Evolutionary conservation across 2,113 vertebrate genomes (phyloP), one percentile per base, ranked within the genome.

Genomic region (Nothobranchius kuhntae): DNA sequence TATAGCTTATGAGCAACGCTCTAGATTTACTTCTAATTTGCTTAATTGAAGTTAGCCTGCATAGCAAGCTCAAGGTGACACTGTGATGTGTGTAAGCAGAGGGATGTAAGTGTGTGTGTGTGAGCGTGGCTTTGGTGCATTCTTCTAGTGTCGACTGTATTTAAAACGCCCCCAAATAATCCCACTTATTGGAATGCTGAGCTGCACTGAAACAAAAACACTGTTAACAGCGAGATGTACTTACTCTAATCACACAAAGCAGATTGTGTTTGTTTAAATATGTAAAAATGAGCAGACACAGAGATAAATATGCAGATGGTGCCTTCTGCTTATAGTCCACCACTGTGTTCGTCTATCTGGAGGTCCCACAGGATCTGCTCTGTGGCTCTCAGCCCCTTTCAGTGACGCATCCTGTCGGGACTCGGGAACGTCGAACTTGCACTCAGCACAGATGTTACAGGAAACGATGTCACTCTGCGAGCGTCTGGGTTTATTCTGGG

Each of bases 11-110:
- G 81, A 80, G 72, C 46, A 61, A 80, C 70, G 69, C 77, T 87
- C 75, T 72, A 78, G 66, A 89, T 87, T 88, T 70, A 81, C 71
- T 84, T 65, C 69, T 86, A 88, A 89, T 89, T 87, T 87, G 80
- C 81, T 73, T 88, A 88, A 91, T 89, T 87, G 83, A 87, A 86
- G 83, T 88, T 87, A 89, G 80, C 82, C 87, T 60, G 82, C 84
- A 40, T 79, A 63, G 82, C 85, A 58, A 70, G 86, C 83, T 87
- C 85, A 89, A 89, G 86, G 87, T 89, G 82, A 91, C 88, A 78
- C 81, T 68, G 65, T 52, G 51, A 78, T 85, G 68, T 61, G 61
- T 51, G 70, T 30, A 17, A 30, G 75, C 35, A 50, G 6, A 6
- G 40, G 17, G 40, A 55, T 71, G 72, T 64, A 51, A 40, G 55